Evolutionary conservation across 2,888 invertebrate species (phyloP), one percentile per base, ranked within the genome.

Genomic region (Norana najaformis): DNA sequence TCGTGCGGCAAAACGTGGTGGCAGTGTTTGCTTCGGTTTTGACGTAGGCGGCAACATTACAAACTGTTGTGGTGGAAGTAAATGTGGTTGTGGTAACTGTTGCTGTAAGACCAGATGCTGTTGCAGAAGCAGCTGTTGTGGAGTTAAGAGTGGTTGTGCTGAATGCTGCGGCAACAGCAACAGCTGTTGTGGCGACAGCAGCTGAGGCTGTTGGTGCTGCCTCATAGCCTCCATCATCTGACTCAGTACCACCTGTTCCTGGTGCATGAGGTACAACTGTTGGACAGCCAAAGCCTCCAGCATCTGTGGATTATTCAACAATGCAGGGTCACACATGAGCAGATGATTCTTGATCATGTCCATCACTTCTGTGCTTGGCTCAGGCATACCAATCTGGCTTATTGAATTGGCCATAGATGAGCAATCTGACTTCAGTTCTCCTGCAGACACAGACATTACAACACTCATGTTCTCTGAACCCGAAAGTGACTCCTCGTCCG

Each of bases 181-280:
- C 69, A 69, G 30, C 69, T 6, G 69, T 16, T 69, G 53, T 3
- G 23, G 69, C n/a, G n/a, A n/a, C n/a, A n/a, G 30, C 69, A 11
- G 69, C 16, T 69, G 53, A 5, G 23, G 69, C n/a, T 69, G 69
- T 8, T 30, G 69, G 30, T n/a, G n/a, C 11, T 69, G 69, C 69
- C 69, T 69, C 69, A 69, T 69, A 30, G 69, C 69, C 69, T 69
- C 69, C 69, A 69, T 69, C 69, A 69, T n/a, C n/a, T 69, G 69
- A n/a, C 69, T 69, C 8, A n/a, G 5, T n/a, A 69, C 30, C 69
- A 69, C n/a, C 69, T 69, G 69, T n/a, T 69, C 69, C 69, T 69
- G 69, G 69, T 69, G 69, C 69, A 69, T 69, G 69, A 69, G 69
- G n/a, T 13, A 69, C 69, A 69, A n/a, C 69, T 69, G 69, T 11